These are phyloP conservation scores for Phania funesta DNA, from an alignment of 2,888 invertebrate species.

Conservation along the genomic window DNA sequence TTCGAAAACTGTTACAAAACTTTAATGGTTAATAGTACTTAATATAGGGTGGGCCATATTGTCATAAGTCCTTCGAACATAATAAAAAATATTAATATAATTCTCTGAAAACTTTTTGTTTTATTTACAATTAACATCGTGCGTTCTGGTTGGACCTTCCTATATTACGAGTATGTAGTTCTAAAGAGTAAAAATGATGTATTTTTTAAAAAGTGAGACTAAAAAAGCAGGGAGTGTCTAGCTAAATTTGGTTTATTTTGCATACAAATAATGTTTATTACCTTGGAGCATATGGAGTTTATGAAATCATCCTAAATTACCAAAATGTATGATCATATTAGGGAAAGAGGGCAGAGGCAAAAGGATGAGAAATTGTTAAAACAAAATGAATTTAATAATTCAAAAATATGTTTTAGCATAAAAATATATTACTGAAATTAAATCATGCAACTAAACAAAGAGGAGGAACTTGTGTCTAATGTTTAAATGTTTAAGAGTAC, in stretches of 20 bases:
- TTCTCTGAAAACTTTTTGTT: no score
- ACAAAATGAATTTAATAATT: constrained; percentile 48
- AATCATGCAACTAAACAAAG: constrained; percentile 60
- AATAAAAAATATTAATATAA: no score
- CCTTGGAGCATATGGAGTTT: constrained; percentile 88
- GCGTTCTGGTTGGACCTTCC: no score
- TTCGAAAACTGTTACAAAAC: no score
- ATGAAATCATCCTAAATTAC: constrained; percentile 86
- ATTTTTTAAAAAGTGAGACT: not conserved
- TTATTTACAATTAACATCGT: no score
- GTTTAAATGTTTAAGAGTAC: no score
- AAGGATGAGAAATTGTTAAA: constrained; percentile 48
- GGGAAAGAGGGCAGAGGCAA: constrained; percentile 54
- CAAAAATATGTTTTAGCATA: constrained; percentile 3
- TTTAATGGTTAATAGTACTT: no score
- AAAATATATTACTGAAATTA: not conserved
- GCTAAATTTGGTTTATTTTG: constrained; percentile 14
- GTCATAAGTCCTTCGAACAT: no score
- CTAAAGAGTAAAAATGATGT: not conserved
- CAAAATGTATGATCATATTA: constrained; percentile 56
- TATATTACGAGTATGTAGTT: not conserved
- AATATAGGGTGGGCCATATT: no score
- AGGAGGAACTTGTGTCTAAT: constrained; percentile 34
- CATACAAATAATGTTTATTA: constrained; percentile 79
- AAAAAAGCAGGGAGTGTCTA: not conserved